Evolutionary conservation across 2,888 invertebrate species (phyloP), one percentile per base, ranked within the genome.

Genomic region (Agrilus cyanescens): DNA sequence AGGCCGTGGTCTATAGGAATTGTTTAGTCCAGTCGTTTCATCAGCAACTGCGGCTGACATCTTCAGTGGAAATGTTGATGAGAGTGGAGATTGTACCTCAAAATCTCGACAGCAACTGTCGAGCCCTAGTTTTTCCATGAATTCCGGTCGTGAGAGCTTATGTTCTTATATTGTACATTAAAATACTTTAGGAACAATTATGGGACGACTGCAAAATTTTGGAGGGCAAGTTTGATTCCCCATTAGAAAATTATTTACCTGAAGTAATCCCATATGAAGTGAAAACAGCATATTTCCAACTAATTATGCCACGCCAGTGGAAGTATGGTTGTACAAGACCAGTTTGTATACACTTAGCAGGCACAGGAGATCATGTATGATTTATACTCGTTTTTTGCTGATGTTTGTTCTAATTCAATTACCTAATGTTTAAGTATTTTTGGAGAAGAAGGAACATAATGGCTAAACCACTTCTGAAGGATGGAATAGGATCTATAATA

Each of bases 351-450:
- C 96, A 97, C 61, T 73, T 97, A 51, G 96, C 97, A 20, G 96
- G 96, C 25, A 98, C 98, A 33, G 98, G 97, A 35, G 97, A 98
- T 71, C 97, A 98, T 74, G 91, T 91, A 73, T 73, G 79, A 7
- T 32, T 13, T 8, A 14, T 12, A 31, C 4, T 13, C 12, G 12
- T 18, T 18, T 41, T 25, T 8, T 20, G 2, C 25, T n/a, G 12
- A 33, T 13, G 12, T 16, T 8, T 15, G n/a, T 41, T 41, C 14
- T 14, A 32, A 34, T n/a, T 20, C 12, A 43, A 35, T 37, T 33
- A 46, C 35, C 43, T 43, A 53, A 55, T 32, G 47, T 63, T 67
- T 14, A 65, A 94, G 93, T 86, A 79, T 67, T 95, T 85, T 63
- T 93, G 93, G 88, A 74, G 93, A 53, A 73, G 97, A 57, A 72